phyloP scores from a whole-genome alignment of 2,888 invertebrate species.

The Lasioglossum pauxillum region DNA sequence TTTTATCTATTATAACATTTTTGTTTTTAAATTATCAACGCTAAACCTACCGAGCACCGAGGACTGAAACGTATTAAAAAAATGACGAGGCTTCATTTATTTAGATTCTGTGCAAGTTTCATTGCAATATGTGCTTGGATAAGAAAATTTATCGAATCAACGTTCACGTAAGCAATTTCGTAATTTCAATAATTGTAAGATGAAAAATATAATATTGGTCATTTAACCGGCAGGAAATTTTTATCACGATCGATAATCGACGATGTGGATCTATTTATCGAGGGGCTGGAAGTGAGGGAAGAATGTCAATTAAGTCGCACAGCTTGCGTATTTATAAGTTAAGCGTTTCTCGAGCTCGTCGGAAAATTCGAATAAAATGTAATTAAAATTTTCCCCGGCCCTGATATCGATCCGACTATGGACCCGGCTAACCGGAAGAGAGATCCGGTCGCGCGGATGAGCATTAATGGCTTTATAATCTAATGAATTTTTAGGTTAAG shows the following conservation, averaged over 20 bases:
- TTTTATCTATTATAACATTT: background rate
- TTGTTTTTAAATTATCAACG: background rate
- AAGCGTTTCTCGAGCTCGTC: background rate
- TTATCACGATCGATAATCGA: background rate
- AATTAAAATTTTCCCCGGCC: conserved; percentile 32
- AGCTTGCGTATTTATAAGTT: background rate
- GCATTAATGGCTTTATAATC: conserved; percentile 83
- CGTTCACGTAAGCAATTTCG: too few species aligned
- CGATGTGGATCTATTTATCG: background rate
- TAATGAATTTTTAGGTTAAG: conserved; percentile 82
- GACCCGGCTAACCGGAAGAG: conserved; percentile 56
- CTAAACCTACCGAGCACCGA: too few species aligned
- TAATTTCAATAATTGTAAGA: too few species aligned
- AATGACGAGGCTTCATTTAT: too few species aligned
- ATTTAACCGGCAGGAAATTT: background rate
- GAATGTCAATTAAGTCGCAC: background rate
- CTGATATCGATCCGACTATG: conserved; percentile 62
- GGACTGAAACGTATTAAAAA: too few species aligned
- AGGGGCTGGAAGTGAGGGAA: background rate
- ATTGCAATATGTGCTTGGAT: too few species aligned
- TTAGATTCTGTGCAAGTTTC: too few species aligned
- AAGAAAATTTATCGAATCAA: too few species aligned
- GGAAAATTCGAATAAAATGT: conserved; percentile 19
- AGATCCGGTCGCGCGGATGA: conserved; percentile 76
- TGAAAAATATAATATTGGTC: too few species aligned